These are phyloP conservation scores for Palythoa caribaeorum DNA, from an alignment of 92 coral and sea anemone genomes.

Conservation along the genomic window DNA sequence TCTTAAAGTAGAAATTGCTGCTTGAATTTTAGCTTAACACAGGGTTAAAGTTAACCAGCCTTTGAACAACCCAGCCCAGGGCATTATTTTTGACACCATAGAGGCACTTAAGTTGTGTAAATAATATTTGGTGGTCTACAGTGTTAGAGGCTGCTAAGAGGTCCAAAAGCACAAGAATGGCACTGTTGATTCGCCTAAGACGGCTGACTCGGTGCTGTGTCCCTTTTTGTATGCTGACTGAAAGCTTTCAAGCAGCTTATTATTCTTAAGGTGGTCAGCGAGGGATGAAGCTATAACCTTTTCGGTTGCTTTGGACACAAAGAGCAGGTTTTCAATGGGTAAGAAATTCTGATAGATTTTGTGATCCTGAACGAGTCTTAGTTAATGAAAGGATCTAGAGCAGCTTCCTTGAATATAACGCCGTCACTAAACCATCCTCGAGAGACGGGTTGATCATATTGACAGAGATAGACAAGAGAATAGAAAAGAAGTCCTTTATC, in stretches of 20 bases:
- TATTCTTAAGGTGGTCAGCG: conserved; percentile 25
- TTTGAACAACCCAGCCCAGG: too few relatives aligned
- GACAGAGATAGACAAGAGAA: conserved; percentile 28
- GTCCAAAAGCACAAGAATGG: too few relatives aligned
- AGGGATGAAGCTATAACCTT: conserved; percentile 34
- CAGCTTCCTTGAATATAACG: conserved; percentile 20
- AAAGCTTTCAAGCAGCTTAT: not conserved
- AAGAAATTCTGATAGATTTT: not conserved
- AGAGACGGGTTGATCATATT: conserved; percentile 23
- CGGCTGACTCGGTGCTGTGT: conserved; percentile 35
- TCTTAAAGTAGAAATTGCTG: too few relatives aligned
- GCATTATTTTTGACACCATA: too few relatives aligned
- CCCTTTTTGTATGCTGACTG: conserved; percentile 37
- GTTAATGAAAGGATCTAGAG: not conserved
- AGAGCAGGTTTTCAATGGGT: conserved; percentile 21
- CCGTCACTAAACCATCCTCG: conserved; percentile 34
- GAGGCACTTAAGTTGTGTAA: too few relatives aligned
- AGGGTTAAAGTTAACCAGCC: too few relatives aligned
- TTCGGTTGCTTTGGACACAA: conserved; percentile 20
- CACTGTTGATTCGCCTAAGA: conserved; percentile 39
- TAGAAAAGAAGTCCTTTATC: not conserved
- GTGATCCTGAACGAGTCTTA: not conserved
- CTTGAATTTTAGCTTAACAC: too few relatives aligned
- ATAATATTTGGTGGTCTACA: too few relatives aligned
- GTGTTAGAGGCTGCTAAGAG: too few relatives aligned